Base-by-base conservation (phyloP, 2,888 invertebrate species). In the Hemithea aestivaria region DNA sequence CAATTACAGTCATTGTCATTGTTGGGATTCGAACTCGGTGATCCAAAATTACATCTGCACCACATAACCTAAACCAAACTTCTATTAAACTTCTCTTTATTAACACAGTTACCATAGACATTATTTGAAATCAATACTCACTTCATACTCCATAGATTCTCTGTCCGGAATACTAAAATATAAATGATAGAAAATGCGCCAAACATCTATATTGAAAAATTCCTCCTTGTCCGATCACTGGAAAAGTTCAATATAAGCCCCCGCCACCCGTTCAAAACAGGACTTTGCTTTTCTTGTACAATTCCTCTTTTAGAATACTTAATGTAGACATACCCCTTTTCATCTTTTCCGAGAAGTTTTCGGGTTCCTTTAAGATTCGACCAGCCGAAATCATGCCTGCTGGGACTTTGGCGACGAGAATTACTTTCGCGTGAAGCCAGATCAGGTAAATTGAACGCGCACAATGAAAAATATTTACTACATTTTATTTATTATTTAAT, bases 261-360 rank as follows among this genome's bases (percentile, higher is more conserved):
- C 66, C 54, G 40, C 48, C 51, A 47, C 62, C 66, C 67, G 67
- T 73, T 75, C 76, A 73, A 76, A 78, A 83, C 83, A 82, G 77
- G 82, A 75, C 74, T 81, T 81, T 81, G 82, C 82, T 82, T 81
- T 82, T 80, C 80, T 77, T 75, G 74, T 78, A 78, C 79, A 76
- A 76, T 75, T 76, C 70, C 64, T 77, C 79, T 81, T 79, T 81
- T 66, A 63, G 74, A 80, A 81, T 81, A 81, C 75, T 80, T 79
- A 79, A 80, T 81, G 72, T 71, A 77, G 76, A 78, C 45, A 68
- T 73, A 75, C 76, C 78, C 78, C 78, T 77, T 81, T 81, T 78
- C 73, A 71, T 75, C 73, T 70, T 66, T 73, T 63, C 64, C 48
- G 53, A 65, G 68, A 80, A 81, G 66, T 81, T 81, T 70, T 74